Evolutionary conservation across 2,113 vertebrate genomes (phyloP).

Genomic region (Neogale vison): DNA sequence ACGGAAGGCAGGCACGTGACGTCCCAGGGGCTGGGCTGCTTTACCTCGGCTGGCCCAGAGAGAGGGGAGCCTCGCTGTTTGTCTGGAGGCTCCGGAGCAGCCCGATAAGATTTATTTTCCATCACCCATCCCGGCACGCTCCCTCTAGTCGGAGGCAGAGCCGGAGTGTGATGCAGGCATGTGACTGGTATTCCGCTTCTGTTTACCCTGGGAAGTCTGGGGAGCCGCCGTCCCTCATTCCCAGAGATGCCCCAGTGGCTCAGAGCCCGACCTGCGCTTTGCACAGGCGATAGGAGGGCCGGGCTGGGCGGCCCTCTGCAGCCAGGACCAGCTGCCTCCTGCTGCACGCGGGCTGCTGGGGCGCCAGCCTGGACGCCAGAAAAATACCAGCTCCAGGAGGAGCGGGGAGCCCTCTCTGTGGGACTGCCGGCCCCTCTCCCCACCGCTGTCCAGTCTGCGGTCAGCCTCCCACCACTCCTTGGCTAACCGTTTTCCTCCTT

Average conservation of each 20-base stretch:
- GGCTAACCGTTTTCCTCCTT: constrained; percentile 37
- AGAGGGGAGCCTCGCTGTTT: neutral
- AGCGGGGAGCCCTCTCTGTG: rapidly evolving
- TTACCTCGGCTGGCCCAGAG: constrained; percentile 62
- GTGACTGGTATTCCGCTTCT: constrained; percentile 79
- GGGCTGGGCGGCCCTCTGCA: rapidly evolving
- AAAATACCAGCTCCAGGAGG: neutral
- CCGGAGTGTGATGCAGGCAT: constrained; percentile 2
- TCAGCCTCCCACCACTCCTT: constrained; percentile 61
- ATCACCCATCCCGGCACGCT: constrained; percentile 77
- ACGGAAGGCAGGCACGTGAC: constrained; percentile 69
- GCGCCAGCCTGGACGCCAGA: neutral
- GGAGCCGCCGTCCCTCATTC: constrained; percentile 76
- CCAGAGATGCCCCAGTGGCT: constrained; percentile 77
- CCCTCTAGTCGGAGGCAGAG: constrained; percentile 78
- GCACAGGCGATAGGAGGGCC: neutral
- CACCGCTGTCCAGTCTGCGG: neutral
- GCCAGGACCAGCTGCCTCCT: neutral
- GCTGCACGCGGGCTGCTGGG: rapidly evolving
- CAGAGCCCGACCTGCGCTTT: constrained; percentile 57
- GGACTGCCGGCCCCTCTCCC: rapidly evolving
- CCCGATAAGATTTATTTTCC: constrained; percentile 85
- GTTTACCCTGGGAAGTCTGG: constrained; percentile 71
- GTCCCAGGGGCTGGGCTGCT: neutral
- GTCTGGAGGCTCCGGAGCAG: constrained; percentile 50